Percentiles rank a stretch among this genome's conserved stretches.
These are phyloP conservation scores for Delia radicum DNA, from an alignment of 1,140 invertebrate genomes.

Conservation along the genomic window DNA sequence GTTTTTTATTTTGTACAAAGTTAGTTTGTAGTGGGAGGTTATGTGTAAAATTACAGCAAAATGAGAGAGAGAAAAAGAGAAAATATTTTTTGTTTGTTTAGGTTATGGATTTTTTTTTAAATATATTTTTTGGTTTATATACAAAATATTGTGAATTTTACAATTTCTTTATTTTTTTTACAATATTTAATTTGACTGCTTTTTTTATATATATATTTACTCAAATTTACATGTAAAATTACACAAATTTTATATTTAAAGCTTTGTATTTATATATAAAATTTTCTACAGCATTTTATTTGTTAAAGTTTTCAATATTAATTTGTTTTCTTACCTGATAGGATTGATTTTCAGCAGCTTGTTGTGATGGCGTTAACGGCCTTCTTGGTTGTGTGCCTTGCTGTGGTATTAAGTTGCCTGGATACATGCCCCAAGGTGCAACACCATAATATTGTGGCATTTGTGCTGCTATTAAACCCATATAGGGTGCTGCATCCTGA, in stretches of 20 bases:
- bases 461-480: conserved; percentile 65
- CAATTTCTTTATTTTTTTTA: not conserved
- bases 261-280: not conserved
- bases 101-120: conserved; percentile 20
- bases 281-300: not conserved
- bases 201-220: conserved; percentile 6
- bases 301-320: not conserved
- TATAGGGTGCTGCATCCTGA: conserved; percentile 61
- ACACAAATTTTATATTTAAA: conserved; percentile 2
- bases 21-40: conserved; percentile 1
- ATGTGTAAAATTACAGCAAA: not conserved
- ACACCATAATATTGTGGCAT: conserved; percentile 81
- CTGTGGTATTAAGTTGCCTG: conserved; percentile 73
- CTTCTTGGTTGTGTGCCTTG: conserved; percentile 69
- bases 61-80: conserved; percentile 38
- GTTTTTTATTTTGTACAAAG: not conserved
- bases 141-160: conserved; percentile 23
- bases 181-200: too few species aligned
- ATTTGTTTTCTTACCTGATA: conserved; percentile 48
- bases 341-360: conserved; percentile 63
- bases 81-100: conserved; percentile 38
- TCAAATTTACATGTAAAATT: conserved; percentile 8
- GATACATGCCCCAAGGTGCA: conserved; percentile 79
- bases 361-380: conserved; percentile 72
- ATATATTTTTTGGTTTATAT: conserved; percentile 1